Base-by-base conservation (phyloP, 1,140 invertebrate genomes). In the Drosophila eugracilis region DNA sequence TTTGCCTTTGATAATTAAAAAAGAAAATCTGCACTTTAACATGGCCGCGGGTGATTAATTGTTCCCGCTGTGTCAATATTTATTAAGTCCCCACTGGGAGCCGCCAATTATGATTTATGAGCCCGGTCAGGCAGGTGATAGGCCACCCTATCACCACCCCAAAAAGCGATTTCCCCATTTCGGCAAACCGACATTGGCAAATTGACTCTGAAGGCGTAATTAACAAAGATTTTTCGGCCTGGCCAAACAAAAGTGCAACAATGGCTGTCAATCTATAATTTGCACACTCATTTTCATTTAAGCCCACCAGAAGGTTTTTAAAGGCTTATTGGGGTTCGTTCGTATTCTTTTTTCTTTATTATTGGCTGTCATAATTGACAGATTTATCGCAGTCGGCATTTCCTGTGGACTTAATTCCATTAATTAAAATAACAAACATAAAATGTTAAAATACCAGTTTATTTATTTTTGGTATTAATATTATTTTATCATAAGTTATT, bases 51-150 rank as follows among this genome's bases (percentile, higher is more conserved):
- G 34, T 75, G 76, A 79, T 84, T 84, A 73, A 85, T 84, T 76
- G 53, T 71, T 42, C 50, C 39, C n/a, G 59, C 22, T 36, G 62
- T 36, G 57, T 47, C 78, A 80, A 86, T 80, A 80, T 85, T 77
- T 86, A 81, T 62, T 28, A 24, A 45, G 49, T 19, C 45, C 34
- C 17, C 44, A 58, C 32, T 39, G 60, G 26, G 34, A 30, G 41
- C 44, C 45, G 37, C 45, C 80, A 73, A 79, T 85, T 80, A 79
- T 85, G 80, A 85, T 86, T 85, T 85, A 85, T 81, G 73, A 37
- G 19, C 44, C 49, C 28, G 10, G 49, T 22, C 24, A 59, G 58
- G 12, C 30, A 65, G 59, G 44, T 48, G 41, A 57, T 79, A 28
- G 45, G 50, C 41, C n/a, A n/a, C n/a, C n/a, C n/a, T 58, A 50